These are phyloP conservation scores for Venusia cambrica DNA, from an alignment of 2,888 invertebrate genomes.

Conservation along the genomic window DNA sequence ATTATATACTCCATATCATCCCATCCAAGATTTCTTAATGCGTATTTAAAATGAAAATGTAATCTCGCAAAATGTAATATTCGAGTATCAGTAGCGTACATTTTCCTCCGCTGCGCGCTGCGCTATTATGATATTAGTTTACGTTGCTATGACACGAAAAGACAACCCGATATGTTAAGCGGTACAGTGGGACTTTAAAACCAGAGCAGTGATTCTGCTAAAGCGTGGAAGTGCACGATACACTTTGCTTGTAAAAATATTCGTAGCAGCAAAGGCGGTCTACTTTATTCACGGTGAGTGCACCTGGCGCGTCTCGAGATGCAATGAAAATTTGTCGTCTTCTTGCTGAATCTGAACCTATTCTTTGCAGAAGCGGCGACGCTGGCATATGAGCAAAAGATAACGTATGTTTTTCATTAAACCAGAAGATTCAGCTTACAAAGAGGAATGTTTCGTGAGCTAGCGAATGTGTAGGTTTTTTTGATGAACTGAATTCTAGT, in stretches of 20 bases:
- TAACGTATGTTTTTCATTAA: too few species aligned
- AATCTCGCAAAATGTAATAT: slow-evolving; percentile 27
- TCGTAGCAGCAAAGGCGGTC: slow-evolving; percentile 44
- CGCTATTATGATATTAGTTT: slow-evolving; percentile 29
- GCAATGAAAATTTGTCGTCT: slow-evolving; percentile 70
- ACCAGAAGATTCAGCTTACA: too few species aligned
- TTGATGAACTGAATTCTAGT: too few species aligned
- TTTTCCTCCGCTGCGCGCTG: slow-evolving; percentile 23
- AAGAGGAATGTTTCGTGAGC: too few species aligned
- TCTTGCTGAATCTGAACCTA: slow-evolving; percentile 64
- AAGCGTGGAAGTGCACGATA: slow-evolving; percentile 44
- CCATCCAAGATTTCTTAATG: slow-evolving; percentile 22
- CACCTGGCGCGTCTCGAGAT: slow-evolving; percentile 54
- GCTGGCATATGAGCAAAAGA: too few species aligned
- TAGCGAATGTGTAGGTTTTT: too few species aligned
- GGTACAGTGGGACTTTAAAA: slow-evolving; percentile 44
- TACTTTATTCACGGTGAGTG: slow-evolving; percentile 59
- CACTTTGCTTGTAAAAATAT: slow-evolving; percentile 63
- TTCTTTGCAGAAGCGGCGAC: slow-evolving; percentile 49
- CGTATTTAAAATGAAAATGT: slow-evolving; percentile 28
- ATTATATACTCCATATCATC: slow-evolving; percentile 20
- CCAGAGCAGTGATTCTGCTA: slow-evolving; percentile 52
- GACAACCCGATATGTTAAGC: slow-evolving; percentile 43
- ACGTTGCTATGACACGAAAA: slow-evolving; percentile 31
- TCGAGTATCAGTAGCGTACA: slow-evolving; percentile 23